Conservation (phyloP, 2,113 vertebrate species). For the Sander lucioperca region DNA sequence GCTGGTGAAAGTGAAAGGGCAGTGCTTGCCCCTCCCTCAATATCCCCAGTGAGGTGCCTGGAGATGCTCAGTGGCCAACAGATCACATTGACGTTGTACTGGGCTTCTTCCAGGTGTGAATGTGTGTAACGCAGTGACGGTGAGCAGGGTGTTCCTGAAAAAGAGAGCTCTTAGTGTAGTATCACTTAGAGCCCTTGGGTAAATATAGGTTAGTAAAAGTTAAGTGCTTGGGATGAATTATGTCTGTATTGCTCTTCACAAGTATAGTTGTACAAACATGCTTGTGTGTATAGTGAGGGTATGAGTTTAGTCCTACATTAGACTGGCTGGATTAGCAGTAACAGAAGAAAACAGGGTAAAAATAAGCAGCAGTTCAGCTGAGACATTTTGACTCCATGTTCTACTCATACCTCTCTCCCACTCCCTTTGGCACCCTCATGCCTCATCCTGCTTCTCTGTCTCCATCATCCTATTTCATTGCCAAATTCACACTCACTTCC, state of each 20-base stretch:
- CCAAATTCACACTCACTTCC: conserved; percentile 45
- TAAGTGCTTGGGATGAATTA: neutral
- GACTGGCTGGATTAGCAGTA: conserved; percentile 51
- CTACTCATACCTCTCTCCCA: conserved; percentile 8
- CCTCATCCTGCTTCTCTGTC: conserved; percentile 47
- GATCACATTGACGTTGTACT: neutral
- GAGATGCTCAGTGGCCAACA: conserved; percentile 6
- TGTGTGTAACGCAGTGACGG: neutral
- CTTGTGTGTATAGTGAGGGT: neutral
- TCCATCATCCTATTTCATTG: conserved; percentile 35
- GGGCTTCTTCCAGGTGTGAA: neutral
- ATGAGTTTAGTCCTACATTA: conserved; percentile 42
- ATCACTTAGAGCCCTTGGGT: neutral
- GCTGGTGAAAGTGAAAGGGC: neutral
- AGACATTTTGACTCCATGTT: conserved; percentile 43
- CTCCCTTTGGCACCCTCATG: conserved; percentile 24
- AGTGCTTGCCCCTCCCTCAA: neutral
- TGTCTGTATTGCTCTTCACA: conserved; percentile 14
- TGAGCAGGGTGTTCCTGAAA: neutral
- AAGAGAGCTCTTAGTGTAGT: conserved; percentile 16
- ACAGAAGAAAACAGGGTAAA: conserved; percentile 39
- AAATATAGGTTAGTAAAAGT: conserved; percentile 17
- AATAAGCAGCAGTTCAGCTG: conserved; percentile 29
- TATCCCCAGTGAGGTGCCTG: neutral
- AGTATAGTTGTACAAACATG: conserved; percentile 11